Percentiles rank a stretch among this genome's conserved stretches.
phyloP scores from a whole-genome alignment of 2,888 invertebrate genomes.

The Patella pellucida region DNA sequence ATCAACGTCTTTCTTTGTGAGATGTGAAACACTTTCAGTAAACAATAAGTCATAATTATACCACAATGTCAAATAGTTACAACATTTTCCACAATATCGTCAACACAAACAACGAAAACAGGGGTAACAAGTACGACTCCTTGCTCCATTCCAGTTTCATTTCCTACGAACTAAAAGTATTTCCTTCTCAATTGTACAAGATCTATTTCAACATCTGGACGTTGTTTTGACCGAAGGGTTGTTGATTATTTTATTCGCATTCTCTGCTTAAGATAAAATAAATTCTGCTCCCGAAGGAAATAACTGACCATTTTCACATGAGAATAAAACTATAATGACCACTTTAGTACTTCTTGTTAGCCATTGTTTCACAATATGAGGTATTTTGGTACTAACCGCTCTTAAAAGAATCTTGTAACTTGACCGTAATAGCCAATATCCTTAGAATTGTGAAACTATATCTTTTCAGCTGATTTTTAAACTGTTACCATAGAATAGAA shows the following conservation, averaged over 20 bases:
- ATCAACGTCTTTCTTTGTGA: too few species aligned
- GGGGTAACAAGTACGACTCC: conserved; percentile 3
- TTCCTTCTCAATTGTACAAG: background rate
- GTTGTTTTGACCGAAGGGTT: background rate
- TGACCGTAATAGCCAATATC: too few species aligned
- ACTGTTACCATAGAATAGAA: too few species aligned
- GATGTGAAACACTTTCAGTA: too few species aligned
- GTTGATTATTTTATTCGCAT: background rate
- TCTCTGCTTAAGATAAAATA: background rate
- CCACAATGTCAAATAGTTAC: background rate
- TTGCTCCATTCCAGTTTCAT: background rate
- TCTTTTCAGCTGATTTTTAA: too few species aligned
- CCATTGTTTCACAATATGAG: too few species aligned
- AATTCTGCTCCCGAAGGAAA: background rate
- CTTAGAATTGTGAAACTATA: too few species aligned
- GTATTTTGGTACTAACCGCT: too few species aligned
- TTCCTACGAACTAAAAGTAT: background rate
- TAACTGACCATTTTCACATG: too few species aligned
- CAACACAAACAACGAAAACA: background rate
- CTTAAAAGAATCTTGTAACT: too few species aligned
- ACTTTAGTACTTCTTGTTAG: too few species aligned
- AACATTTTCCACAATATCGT: background rate
- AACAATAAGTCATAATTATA: background rate
- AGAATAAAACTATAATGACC: too few species aligned
- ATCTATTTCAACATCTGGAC: background rate